Evolutionary conservation across 2,888 invertebrate genomes (phyloP).

Genomic region (Caradrina kadenii): DNA sequence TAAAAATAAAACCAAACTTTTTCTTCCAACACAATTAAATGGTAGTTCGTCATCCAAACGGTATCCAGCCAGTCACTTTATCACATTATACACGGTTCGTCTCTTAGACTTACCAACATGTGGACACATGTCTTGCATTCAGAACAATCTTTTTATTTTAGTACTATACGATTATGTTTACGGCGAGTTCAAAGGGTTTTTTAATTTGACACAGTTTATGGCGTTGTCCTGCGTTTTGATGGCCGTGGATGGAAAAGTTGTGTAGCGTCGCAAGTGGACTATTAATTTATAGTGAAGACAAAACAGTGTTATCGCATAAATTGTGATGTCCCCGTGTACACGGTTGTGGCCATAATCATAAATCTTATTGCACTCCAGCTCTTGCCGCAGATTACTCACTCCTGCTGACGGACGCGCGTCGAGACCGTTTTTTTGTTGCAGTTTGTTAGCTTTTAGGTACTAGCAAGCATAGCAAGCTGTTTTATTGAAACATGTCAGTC

Average conservation of each 20-base stretch:
- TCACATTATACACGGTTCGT: slow-evolving; percentile 86
- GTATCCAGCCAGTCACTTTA: slow-evolving; percentile 75
- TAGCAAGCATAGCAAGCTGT: slow-evolving; percentile 4
- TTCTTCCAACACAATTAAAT: slow-evolving; percentile 69
- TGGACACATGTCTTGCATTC: slow-evolving; percentile 87
- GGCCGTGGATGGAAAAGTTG: slow-evolving; percentile 73
- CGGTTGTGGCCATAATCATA: slow-evolving; percentile 54
- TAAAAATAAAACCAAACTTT: slow-evolving; percentile 67
- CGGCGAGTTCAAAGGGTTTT: slow-evolving; percentile 87
- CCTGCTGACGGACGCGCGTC: slow-evolving; percentile 40
- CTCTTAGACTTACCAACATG: slow-evolving; percentile 79
- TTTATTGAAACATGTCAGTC: slow-evolving; percentile 1
- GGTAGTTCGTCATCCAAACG: slow-evolving; percentile 59
- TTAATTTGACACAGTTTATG: slow-evolving; percentile 89
- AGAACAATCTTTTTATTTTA: slow-evolving; percentile 83
- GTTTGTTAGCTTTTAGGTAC: slow-evolving; percentile 31
- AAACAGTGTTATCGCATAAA: slow-evolving; percentile 65
- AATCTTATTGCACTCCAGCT: slow-evolving; percentile 57
- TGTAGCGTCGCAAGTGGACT: slow-evolving; percentile 66
- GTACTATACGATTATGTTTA: slow-evolving; percentile 81
- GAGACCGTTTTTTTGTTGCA: slow-evolving; percentile 26
- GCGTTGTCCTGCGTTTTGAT: slow-evolving; percentile 79
- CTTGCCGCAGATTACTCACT: slow-evolving; percentile 51
- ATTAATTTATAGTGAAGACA: slow-evolving; percentile 63
- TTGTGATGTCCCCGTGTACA: slow-evolving; percentile 57